Evolutionary conservation across 92 coral and sea anemone species (phyloP).

Genomic region (Pocillopora grandis): DNA sequence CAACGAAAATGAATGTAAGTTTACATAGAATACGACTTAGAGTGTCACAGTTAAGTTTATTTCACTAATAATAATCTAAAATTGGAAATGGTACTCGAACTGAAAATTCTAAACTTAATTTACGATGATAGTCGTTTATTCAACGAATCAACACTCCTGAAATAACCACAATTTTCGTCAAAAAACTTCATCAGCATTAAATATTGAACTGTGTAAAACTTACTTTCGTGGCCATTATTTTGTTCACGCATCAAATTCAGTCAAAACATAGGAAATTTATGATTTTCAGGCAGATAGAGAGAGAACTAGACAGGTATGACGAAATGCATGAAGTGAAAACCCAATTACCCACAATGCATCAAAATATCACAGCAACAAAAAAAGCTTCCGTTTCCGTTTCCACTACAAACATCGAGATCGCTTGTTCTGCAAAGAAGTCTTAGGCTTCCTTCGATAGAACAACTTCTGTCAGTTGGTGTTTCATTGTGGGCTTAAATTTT

Average conservation of each 20-base stretch:
- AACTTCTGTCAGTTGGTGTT: too few species aligned
- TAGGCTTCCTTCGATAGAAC: conserved; percentile 15
- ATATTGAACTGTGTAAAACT: neutral
- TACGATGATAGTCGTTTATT: neutral
- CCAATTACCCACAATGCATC: conserved; percentile 14
- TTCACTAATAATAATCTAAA: too few species aligned
- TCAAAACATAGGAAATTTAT: neutral
- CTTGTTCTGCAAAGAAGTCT: conserved; percentile 10
- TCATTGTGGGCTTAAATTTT: too few species aligned
- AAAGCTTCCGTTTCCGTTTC: neutral
- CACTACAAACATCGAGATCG: conserved; percentile 1
- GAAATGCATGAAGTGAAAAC: conserved; percentile 1
- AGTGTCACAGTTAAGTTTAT: too few species aligned
- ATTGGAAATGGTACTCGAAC: too few species aligned
- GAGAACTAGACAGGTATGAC: conserved; percentile 18
- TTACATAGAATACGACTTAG: too few species aligned
- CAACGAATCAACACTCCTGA: neutral
- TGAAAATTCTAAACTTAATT: neutral
- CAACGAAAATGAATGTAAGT: too few species aligned
- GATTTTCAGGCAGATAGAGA: neutral
- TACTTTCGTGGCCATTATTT: conserved; percentile 28
- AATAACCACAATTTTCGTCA: neutral
- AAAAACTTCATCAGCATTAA: neutral
- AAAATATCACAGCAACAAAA: too few species aligned
- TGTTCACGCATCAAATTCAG: neutral